phyloP scores from a whole-genome alignment of 2,888 invertebrate species.

The Dryobota labecula region DNA sequence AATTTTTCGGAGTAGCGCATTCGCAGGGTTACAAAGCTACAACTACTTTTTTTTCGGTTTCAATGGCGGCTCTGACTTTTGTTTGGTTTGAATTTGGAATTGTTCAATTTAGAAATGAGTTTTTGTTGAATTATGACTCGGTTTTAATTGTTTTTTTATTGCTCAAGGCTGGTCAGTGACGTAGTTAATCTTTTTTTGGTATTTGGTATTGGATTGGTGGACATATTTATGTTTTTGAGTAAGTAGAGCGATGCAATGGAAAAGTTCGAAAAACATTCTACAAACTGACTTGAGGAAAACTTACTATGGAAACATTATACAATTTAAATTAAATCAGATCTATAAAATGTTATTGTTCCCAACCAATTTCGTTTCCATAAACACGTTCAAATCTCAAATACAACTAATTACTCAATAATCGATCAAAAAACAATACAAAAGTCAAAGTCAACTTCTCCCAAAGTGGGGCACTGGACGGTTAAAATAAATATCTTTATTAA shows the following conservation, averaged over 20 bases:
- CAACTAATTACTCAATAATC: slow-evolving; percentile 11
- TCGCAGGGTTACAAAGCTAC: slow-evolving; percentile 53
- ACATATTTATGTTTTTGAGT: neutral
- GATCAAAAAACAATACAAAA: slow-evolving; percentile 41
- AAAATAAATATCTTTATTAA: slow-evolving; percentile 85
- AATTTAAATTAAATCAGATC: neutral
- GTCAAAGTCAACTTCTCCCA: slow-evolving; percentile 17
- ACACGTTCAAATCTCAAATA: neutral
- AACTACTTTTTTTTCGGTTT: slow-evolving; percentile 60
- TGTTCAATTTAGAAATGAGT: slow-evolving; percentile 63
- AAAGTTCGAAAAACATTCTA: neutral
- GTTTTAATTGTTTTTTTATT: slow-evolving; percentile 60
- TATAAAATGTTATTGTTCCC: neutral
- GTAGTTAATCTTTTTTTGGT: slow-evolving; percentile 27
- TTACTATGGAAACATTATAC: neutral
- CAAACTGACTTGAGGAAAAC: neutral
- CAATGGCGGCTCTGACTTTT: slow-evolving; percentile 57
- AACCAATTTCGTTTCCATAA: neutral
- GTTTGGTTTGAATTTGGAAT: slow-evolving; percentile 64
- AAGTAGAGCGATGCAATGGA: neutral
- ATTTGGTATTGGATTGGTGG: slow-evolving; percentile 9
- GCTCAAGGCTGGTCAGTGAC: neutral
- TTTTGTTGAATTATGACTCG: slow-evolving; percentile 59
- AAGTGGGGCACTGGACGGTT: slow-evolving; percentile 52
- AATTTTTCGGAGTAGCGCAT: slow-evolving; percentile 57